phyloP scores from a whole-genome alignment of 1,140 invertebrate genomes.

The Leguminivora glycinivorella region DNA sequence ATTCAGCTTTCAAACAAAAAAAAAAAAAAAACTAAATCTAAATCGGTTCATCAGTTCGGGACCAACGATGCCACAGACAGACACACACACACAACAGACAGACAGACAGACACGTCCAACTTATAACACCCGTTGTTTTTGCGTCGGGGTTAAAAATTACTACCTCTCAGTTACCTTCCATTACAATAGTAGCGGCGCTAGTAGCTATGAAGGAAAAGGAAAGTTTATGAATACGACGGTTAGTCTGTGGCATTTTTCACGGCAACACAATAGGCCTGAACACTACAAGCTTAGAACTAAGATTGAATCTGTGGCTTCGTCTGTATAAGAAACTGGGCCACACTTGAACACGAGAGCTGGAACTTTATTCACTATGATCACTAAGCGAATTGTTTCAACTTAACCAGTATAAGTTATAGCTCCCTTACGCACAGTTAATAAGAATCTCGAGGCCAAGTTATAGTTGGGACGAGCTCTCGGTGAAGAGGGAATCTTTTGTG shows the following conservation, averaged over 20 bases:
- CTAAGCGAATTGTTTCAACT: neutral
- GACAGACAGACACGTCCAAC: too few species aligned
- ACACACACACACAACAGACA: too few species aligned
- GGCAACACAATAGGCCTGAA: neutral
- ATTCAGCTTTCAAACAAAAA: too few species aligned
- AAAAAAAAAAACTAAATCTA: too few species aligned
- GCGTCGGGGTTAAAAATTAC: too few species aligned
- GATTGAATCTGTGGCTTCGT: constrained; percentile 15
- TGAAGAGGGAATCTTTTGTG: neutral
- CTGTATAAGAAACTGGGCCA: constrained; percentile 25
- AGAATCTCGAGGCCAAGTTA: neutral
- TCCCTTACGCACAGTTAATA: neutral
- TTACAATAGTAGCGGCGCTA: too few species aligned
- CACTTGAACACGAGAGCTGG: constrained; percentile 21
- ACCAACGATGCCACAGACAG: too few species aligned
- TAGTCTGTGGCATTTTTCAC: neutral
- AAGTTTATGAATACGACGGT: too few species aligned
- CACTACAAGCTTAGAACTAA: constrained; percentile 7
- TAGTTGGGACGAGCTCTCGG: neutral
- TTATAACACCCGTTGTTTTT: too few species aligned
- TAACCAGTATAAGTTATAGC: neutral
- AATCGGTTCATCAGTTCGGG: too few species aligned
- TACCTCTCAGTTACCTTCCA: too few species aligned
- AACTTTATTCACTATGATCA: neutral
- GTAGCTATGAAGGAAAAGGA: too few species aligned